These are phyloP conservation scores for Andrena chrysosceles DNA, from an alignment of 2,888 invertebrate genomes.

Conservation along the genomic window DNA sequence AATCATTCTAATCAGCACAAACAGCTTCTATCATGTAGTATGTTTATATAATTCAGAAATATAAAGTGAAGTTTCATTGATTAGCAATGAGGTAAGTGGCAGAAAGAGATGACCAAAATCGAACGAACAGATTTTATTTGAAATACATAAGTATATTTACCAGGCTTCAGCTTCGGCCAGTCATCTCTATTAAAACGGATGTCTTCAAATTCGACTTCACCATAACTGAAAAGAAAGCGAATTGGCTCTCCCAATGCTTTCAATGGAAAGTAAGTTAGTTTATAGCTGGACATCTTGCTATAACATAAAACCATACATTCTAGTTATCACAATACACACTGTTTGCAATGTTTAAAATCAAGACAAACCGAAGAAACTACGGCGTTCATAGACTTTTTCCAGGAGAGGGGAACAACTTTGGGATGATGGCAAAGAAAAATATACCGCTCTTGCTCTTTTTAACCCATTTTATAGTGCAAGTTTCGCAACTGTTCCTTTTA, in stretches of 20 bases:
- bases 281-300: slow-evolving; percentile 75
- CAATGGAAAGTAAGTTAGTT: slow-evolving; percentile 83
- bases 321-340: no score
- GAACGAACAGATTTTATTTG: not conserved
- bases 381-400: no score
- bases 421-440: no score
- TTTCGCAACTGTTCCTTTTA: no score
- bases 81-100: not conserved
- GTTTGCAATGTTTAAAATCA: no score
- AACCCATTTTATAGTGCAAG: no score
- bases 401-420: no score
- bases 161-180: slow-evolving; percentile 79
- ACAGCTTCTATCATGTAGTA: not conserved
- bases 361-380: no score
- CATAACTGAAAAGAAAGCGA: slow-evolving; percentile 83
- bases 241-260: slow-evolving; percentile 84
- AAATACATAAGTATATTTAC: slow-evolving; percentile 65
- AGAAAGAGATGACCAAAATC: not conserved
- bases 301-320: slow-evolving; percentile 9
- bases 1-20: slow-evolving; percentile 17
- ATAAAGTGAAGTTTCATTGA: not conserved
- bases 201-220: slow-evolving; percentile 82
- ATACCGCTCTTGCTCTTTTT: no score
- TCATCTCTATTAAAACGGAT: slow-evolving; percentile 78
- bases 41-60: not conserved